Conservation (phyloP, 2,888 invertebrate species). For the Meiosimyza platycephala region DNA sequence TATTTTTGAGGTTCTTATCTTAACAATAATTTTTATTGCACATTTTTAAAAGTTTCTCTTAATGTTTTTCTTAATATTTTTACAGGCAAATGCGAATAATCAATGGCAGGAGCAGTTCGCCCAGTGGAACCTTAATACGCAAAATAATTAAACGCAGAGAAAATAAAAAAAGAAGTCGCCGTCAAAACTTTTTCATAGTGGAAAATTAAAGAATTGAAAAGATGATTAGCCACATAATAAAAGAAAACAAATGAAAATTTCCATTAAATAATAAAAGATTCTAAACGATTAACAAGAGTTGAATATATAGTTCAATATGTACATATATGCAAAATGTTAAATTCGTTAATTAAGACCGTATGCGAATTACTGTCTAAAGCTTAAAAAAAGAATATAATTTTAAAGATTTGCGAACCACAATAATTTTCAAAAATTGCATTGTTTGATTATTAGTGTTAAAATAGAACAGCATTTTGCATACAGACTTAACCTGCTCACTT, state of each 20-base stretch:
- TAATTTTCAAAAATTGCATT: too few relatives aligned
- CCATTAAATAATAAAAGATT: not conserved
- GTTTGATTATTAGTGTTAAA: too few relatives aligned
- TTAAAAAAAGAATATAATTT: too few relatives aligned
- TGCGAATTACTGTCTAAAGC: too few relatives aligned
- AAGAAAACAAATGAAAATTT: conserved; percentile 5
- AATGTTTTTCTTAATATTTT: conserved; percentile 39
- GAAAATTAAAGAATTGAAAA: conserved; percentile 8
- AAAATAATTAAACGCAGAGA: conserved; percentile 57
- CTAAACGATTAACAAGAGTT: not conserved
- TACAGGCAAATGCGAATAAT: conserved; percentile 66
- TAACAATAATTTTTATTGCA: conserved; percentile 7
- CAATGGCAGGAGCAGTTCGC: conserved; percentile 68
- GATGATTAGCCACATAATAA: not conserved
- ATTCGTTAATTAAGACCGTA: too few relatives aligned
- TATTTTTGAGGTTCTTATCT: too few relatives aligned
- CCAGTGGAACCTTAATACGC: conserved; percentile 67
- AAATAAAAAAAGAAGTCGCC: not conserved
- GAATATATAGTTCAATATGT: too few relatives aligned
- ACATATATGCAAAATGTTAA: too few relatives aligned
- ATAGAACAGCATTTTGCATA: too few relatives aligned
- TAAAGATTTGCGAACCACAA: too few relatives aligned
- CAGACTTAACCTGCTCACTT: too few relatives aligned
- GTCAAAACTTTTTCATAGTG: conserved; percentile 6
- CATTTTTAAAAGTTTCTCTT: conserved; percentile 33